Conservation (phyloP, 2,797 vertebrate genomes). For the Pseudomugil gertrudae region DNA sequence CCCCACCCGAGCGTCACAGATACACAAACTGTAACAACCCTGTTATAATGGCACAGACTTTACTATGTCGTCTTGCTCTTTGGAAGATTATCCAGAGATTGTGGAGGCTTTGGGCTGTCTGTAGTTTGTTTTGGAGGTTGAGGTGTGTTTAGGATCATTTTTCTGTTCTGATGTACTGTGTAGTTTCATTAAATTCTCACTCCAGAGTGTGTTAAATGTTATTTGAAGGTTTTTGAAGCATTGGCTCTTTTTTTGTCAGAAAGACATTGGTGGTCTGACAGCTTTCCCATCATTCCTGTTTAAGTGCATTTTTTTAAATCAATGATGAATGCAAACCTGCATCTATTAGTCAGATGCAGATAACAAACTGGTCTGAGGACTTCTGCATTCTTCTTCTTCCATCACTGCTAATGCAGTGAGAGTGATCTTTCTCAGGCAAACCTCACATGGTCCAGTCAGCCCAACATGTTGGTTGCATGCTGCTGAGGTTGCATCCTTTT, state of each 20-base stretch:
- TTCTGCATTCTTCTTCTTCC: neutral
- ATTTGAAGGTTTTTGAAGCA: neutral
- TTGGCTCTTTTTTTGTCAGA: neutral
- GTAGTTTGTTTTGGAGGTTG: neutral
- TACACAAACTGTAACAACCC: too few species aligned
- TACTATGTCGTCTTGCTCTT: neutral
- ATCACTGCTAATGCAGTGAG: conserved; percentile 11
- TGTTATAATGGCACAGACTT: neutral
- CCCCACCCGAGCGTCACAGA: neutral
- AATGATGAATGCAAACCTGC: neutral
- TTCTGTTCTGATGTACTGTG: neutral
- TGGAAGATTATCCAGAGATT: neutral
- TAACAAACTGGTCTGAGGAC: conserved; percentile 4
- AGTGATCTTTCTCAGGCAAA: conserved; percentile 4
- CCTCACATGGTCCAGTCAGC: neutral
- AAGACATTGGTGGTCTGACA: neutral
- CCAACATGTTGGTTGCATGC: neutral
- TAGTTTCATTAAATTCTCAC: neutral
- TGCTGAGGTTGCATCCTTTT: too few species aligned
- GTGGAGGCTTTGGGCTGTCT: too few species aligned
- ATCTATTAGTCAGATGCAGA: neutral
- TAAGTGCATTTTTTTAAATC: neutral
- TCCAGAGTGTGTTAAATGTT: neutral
- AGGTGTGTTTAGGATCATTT: neutral
- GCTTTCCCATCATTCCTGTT: neutral